Evolutionary conservation across 92 coral and sea anemone genomes (phyloP).

Genomic region (Umimayanthus chanpuru): DNA sequence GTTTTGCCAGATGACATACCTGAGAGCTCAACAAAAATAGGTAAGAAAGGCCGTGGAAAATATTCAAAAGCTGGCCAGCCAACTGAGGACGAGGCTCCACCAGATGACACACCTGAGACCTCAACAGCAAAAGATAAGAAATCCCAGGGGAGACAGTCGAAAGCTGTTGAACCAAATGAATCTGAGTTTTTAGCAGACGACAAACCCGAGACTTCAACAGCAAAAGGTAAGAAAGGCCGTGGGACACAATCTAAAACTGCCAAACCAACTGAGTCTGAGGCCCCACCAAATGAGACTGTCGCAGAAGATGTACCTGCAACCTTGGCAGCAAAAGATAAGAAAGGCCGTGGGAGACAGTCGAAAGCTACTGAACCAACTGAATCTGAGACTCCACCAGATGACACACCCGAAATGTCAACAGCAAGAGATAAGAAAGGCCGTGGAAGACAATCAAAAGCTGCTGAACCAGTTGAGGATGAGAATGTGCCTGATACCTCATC

Average conservation of each 20-base stretch:
- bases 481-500: background rate
- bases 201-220: background rate
- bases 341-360: background rate
- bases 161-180: background rate
- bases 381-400: background rate
- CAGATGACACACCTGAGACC: background rate
- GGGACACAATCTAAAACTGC: background rate
- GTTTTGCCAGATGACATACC: too few species aligned
- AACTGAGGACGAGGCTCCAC: too few species aligned
- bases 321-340: background rate
- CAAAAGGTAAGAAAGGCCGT: background rate
- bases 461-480: background rate
- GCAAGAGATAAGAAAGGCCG: background rate
- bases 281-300: background rate
- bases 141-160: background rate
- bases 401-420: background rate
- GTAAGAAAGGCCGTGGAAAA: background rate
- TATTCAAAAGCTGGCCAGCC: too few species aligned
- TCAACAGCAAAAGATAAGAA: background rate
- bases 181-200: background rate
- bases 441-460: background rate
- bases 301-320: background rate
- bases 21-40: too few species aligned
- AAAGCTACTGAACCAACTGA: conserved; percentile 7
- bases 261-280: background rate